Conservation (phyloP, 2,888 invertebrate species). For the Drosophila testacea region DNA sequence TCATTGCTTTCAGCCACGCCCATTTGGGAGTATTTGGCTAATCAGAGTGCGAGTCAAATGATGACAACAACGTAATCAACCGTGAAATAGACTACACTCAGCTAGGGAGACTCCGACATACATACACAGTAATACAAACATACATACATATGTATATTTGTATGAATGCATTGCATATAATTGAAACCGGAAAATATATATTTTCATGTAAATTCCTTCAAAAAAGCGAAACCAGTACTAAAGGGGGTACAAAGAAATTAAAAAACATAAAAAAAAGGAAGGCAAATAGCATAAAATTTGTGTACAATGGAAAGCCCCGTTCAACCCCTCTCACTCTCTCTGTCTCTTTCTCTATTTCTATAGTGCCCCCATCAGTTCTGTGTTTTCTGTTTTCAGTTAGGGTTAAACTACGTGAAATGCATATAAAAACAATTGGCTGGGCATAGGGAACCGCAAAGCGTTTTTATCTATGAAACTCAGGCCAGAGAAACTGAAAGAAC, state of each 20-base stretch:
- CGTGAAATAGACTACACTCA: conserved; percentile 74
- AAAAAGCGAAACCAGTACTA: conserved; percentile 52
- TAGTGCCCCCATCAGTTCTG: conserved; percentile 38
- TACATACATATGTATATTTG: conserved; percentile 12
- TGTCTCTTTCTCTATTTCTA: background rate
- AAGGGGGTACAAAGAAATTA: conserved; percentile 27
- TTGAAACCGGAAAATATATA: conserved; percentile 84
- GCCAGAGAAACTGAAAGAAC: conserved; percentile 27
- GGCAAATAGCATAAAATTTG: conserved; percentile 56
- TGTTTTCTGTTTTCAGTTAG: conserved; percentile 41
- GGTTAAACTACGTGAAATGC: conserved; percentile 76
- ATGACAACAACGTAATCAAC: conserved; percentile 69
- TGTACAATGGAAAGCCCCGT: conserved; percentile 30
- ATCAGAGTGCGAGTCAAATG: conserved; percentile 63
- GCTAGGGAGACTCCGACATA: conserved; percentile 48
- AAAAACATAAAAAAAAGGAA: conserved; percentile 9
- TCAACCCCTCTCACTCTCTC: conserved; percentile 26
- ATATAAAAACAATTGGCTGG: conserved; percentile 73
- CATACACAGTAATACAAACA: background rate
- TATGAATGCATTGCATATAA: conserved; percentile 63
- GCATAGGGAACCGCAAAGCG: conserved; percentile 42
- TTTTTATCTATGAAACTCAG: conserved; percentile 70
- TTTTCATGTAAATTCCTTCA: conserved; percentile 81
- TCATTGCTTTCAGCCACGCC: conserved; percentile 45
- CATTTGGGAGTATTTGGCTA: conserved; percentile 46